Base-by-base conservation (phyloP, 35 echinoderm and acorn worm species). In the Strongylocentrotus purpuratus region DNA sequence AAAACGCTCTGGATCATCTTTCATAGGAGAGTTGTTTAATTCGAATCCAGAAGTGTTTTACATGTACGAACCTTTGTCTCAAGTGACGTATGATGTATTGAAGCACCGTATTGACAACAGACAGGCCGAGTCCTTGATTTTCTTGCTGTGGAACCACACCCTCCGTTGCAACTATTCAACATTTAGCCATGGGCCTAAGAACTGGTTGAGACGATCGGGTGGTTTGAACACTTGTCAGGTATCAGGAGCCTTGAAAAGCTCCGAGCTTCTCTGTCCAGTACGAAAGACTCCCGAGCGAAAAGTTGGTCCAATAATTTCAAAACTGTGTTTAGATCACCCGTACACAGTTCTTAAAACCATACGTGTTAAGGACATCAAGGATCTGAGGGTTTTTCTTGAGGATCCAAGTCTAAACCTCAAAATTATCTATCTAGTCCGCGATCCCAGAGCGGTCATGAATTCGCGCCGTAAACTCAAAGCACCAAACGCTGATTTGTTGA, bases 1-100 rank as follows among this genome's bases (percentile, higher is more conserved):
- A 31, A 97, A 99, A 86, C 65, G 98, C 60, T 99, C 98, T 47
- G 98, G 98, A 31, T 99, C 98, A 41, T 99, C 98, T 61, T 99
- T 99, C 48, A 91, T 99, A 14, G 98, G 98, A 92, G 98, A 99
- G 94, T 85, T 97, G 46, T 97, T 99, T 33, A 99, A 97, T 92
- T 95, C 97, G 88, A 94, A 99, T 65, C 94, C 94, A 55, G 46
- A 96, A 18, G 95, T 99, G 4, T 99, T 99, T 88, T 99, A 97
- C 65, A 61, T 97, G 46, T 99, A 95, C 28, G 98, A 99, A 86
- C 98, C 98, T 12, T 88, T 99, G 7, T 71, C 52, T 58, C 86
- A 90, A 35, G 78, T 99, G 32, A 99, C 98, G 14, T 97, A 96
- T 91, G 86, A 95, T 41, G 95, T 94, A 9, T 46, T 97, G 7